Evolutionary conservation across 2,888 invertebrate genomes (phyloP).

Genomic region (Pemphredon lugubris): DNA sequence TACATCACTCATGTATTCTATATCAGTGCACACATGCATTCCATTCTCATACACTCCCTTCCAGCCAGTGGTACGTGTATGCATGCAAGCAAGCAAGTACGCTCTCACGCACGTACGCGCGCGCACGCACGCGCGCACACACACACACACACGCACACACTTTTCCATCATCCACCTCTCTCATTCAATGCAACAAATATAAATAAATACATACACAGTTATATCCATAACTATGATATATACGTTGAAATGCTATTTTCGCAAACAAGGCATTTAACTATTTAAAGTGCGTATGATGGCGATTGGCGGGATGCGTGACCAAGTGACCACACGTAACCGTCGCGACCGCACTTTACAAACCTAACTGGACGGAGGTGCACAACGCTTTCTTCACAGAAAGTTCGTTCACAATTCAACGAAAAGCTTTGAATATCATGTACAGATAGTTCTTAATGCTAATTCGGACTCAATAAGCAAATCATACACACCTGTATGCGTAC

Average conservation of each 20-base stretch:
- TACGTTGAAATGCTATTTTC: neutral
- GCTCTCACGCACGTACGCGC: too few relatives aligned
- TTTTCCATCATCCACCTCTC: neutral
- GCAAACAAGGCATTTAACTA: constrained; percentile 60
- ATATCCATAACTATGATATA: neutral
- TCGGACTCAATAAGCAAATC: neutral
- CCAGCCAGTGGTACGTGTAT: too few relatives aligned
- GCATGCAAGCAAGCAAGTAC: too few relatives aligned
- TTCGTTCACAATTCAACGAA: constrained; percentile 12
- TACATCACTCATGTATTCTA: too few relatives aligned
- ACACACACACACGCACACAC: neutral
- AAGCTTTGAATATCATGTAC: neutral
- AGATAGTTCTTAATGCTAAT: neutral
- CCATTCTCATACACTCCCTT: too few relatives aligned
- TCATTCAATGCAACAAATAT: neutral
- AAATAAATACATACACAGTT: neutral
- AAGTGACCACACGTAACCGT: constrained; percentile 55
- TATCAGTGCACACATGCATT: too few relatives aligned
- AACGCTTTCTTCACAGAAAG: constrained; percentile 36
- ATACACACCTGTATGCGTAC: constrained; percentile 84
- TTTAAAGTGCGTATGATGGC: constrained; percentile 78
- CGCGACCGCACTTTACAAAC: constrained; percentile 22
- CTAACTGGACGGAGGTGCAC: too few relatives aligned
- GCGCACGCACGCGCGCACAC: too few relatives aligned
- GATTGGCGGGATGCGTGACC: constrained; percentile 75